phyloP scores from a whole-genome alignment of 2,113 vertebrate species.

The Nycticebus coucang region DNA sequence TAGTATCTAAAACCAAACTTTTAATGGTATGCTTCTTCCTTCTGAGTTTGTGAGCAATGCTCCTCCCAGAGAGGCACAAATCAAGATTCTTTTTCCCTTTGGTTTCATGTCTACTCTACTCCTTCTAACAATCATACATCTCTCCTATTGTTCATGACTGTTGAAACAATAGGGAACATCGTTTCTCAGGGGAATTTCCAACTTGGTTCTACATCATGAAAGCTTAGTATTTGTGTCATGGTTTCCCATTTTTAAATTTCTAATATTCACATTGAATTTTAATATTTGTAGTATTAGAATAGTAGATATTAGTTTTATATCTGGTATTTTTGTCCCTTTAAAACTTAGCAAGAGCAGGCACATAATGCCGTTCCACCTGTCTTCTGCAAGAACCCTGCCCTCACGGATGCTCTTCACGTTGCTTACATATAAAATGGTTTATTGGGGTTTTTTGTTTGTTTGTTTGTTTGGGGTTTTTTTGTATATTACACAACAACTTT shows the following conservation, averaged over 20 bases:
- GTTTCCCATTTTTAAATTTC: not conserved
- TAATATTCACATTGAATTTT: not conserved
- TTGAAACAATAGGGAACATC: too few relatives aligned
- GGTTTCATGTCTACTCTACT: accelerated
- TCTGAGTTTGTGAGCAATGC: not conserved
- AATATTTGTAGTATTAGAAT: not conserved
- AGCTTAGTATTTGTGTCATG: not conserved
- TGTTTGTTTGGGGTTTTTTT: too few relatives aligned
- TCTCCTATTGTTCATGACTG: not conserved
- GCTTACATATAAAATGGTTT: not conserved
- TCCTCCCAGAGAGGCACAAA: not conserved
- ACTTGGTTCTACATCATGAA: not conserved
- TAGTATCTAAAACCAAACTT: not conserved
- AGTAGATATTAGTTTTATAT: not conserved
- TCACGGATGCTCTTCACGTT: not conserved
- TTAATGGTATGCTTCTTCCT: not conserved
- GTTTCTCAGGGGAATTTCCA: not conserved
- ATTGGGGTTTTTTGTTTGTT: not conserved
- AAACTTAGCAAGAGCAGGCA: not conserved
- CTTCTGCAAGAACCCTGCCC: not conserved
- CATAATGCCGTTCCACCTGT: not conserved
- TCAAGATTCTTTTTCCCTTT: not conserved
- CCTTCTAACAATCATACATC: too few relatives aligned
- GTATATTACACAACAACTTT: not conserved
- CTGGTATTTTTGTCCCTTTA: not conserved